These are phyloP conservation scores for Diarsia brunnea DNA, from an alignment of 2,888 invertebrate genomes.

Conservation along the genomic window DNA sequence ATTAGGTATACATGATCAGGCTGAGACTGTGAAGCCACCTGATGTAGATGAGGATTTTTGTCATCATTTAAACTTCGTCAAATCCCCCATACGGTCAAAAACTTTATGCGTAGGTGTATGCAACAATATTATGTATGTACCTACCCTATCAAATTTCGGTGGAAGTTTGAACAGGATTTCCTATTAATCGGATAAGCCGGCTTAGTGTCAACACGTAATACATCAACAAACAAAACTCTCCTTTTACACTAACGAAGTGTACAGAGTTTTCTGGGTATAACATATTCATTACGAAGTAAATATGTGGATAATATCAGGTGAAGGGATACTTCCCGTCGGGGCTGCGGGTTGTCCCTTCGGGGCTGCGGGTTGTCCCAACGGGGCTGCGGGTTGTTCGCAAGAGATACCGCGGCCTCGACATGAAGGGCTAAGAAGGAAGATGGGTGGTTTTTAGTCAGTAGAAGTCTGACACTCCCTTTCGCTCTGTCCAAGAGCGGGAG, in stretches of 20 bases:
- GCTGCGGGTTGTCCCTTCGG: too few relatives aligned
- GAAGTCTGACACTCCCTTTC: too few relatives aligned
- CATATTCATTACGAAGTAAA: slow-evolving; percentile 19
- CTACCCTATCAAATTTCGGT: slow-evolving; percentile 41
- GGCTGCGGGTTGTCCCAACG: too few relatives aligned
- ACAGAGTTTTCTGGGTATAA: not conserved
- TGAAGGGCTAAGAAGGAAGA: too few relatives aligned
- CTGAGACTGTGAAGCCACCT: not conserved
- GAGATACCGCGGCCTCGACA: too few relatives aligned
- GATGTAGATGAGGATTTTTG: not conserved
- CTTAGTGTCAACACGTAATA: slow-evolving; percentile 39
- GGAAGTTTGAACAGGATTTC: slow-evolving; percentile 48
- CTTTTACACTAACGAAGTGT: slow-evolving; percentile 37
- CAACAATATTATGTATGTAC: not conserved
- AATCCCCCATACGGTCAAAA: not conserved
- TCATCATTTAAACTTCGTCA: not conserved
- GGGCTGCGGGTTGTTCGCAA: too few relatives aligned
- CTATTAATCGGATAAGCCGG: slow-evolving; percentile 55
- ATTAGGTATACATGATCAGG: too few relatives aligned
- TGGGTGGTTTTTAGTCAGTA: too few relatives aligned
- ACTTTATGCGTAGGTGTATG: not conserved
- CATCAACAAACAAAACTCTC: slow-evolving; percentile 49
- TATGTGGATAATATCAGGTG: not conserved
- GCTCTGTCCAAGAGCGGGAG: too few relatives aligned
- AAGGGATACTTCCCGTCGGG: too few relatives aligned